Evolutionary conservation across 2,888 invertebrate species (phyloP).

Genomic region (Dryadula phaetusa): DNA sequence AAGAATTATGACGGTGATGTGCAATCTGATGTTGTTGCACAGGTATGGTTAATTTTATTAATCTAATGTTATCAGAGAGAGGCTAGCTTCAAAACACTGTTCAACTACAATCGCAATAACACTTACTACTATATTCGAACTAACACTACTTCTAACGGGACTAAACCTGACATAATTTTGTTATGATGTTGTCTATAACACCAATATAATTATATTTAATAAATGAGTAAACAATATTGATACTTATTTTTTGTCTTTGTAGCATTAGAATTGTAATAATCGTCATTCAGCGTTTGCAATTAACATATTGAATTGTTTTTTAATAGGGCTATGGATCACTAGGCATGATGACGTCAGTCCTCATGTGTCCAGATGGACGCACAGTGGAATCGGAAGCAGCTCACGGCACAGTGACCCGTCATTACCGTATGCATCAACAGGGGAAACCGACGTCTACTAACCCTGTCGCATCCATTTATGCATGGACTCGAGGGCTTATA

Average conservation of each 20-base stretch:
- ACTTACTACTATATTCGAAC: too few relatives aligned
- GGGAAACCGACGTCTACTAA: constrained; percentile 95
- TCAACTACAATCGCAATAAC: too few relatives aligned
- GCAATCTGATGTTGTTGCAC: constrained; percentile 94
- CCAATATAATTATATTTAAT: too few relatives aligned
- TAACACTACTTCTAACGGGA: too few relatives aligned
- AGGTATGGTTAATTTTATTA: constrained; percentile 56
- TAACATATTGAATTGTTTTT: too few relatives aligned
- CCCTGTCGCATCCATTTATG: constrained; percentile 95
- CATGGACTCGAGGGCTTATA: constrained; percentile 93
- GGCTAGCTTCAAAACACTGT: too few relatives aligned
- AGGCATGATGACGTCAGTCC: constrained; percentile 95
- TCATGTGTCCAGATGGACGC: constrained; percentile 93
- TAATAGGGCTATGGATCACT: constrained; percentile 89
- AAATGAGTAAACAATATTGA: too few relatives aligned
- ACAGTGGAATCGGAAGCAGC: constrained; percentile 96
- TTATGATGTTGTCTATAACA: background rate
- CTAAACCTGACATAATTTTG: too few relatives aligned
- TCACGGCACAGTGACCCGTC: constrained; percentile 95
- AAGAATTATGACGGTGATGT: constrained; percentile 98
- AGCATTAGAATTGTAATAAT: background rate
- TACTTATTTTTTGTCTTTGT: too few relatives aligned
- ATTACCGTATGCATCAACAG: constrained; percentile 94
- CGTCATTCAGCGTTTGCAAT: too few relatives aligned
- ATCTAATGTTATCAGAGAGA: background rate